These are phyloP conservation scores for Brenthis hecate DNA, from an alignment of 2,888 invertebrate genomes.

Conservation along the genomic window DNA sequence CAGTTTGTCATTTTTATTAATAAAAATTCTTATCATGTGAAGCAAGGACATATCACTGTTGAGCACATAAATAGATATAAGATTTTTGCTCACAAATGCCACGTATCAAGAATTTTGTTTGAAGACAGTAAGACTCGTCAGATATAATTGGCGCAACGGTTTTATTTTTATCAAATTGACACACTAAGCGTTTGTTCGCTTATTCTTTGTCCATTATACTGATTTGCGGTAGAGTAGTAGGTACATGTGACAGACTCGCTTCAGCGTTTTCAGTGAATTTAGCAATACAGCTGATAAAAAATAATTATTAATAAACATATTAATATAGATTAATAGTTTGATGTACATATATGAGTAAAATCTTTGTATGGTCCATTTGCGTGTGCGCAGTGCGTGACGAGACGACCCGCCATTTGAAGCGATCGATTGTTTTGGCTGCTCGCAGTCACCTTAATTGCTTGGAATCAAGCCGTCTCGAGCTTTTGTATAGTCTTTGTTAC, in stretches of 20 bases:
- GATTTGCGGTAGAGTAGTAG: not conserved
- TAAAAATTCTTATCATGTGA: conserved; percentile 62
- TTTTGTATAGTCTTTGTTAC: conserved; percentile 48
- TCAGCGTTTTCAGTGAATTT: not conserved
- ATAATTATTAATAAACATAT: not conserved
- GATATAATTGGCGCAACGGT: conserved; percentile 28
- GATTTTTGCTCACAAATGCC: conserved; percentile 36
- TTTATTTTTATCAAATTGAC: conserved; percentile 34
- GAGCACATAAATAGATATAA: conserved; percentile 48
- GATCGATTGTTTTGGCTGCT: conserved; percentile 82
- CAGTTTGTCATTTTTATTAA: conserved; percentile 54
- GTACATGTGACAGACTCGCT: not conserved
- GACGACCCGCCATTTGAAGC: conserved; percentile 70
- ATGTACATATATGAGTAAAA: conserved; percentile 9
- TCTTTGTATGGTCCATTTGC: conserved; percentile 30
- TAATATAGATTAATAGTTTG: not conserved
- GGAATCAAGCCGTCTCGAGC: conserved; percentile 72
- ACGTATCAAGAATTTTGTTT: conserved; percentile 27
- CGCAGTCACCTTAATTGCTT: conserved; percentile 78
- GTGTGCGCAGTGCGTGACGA: conserved; percentile 52
- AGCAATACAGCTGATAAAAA: not conserved
- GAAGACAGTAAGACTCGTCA: conserved; percentile 23
- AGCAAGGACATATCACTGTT: conserved; percentile 65
- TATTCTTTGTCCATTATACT: conserved; percentile 7
- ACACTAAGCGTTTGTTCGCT: conserved; percentile 16